Evolutionary conservation across 2,797 vertebrate species (phyloP), one percentile per base, ranked within the genome.

Genomic region (Channallabes apus): DNA sequence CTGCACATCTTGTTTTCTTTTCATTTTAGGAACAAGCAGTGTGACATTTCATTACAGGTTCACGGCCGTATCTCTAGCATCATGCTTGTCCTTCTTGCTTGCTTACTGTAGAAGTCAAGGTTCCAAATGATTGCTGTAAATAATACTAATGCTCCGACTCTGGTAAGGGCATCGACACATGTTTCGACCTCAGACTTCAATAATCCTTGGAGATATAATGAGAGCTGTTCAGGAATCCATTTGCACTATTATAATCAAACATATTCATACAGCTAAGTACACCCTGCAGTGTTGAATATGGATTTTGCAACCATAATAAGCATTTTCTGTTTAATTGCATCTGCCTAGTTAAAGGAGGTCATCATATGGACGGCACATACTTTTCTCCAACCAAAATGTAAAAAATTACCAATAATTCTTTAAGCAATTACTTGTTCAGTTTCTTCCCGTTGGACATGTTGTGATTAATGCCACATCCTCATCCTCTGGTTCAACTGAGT

Each of bases 141-240:
- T 80, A 83, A 41, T 65, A 71, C 72, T 67, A 67, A 82, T 71
- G 64, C 80, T 82, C 35, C 20, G 85, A 71, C 79, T 61, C 61
- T 58, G 27, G 46, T 67, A 75, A 86, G 68, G 69, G 54, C 86
- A 88, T 56, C 9, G 35, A 71, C 82, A 76, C 84, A 65, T 81
- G 41, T 82, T 83, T 80, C 79, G 82, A 89, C 88, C 88, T 68
- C 62, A 46, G 76, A 87, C 85, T 73, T 38, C n/a, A 29, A 79
- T 85, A 64, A 87, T 85, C 79, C 85, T 87, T 77, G 83, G 83
- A 85, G 65, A 88, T 87, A 82, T 87, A 89, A 89, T 84, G 87
- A 88, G 84, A 88, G 82, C 80, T 88, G 80, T 86, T 87, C 78
- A 84, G 86, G 86, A 88, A 89, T 87, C 82, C 84, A 89, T 89